A percentile compares a stretch with the other conserved stretches of the same genome.
Evolutionary conservation across 2,888 invertebrate species (phyloP).

Genomic region (Sinentomon sp.): DNA sequence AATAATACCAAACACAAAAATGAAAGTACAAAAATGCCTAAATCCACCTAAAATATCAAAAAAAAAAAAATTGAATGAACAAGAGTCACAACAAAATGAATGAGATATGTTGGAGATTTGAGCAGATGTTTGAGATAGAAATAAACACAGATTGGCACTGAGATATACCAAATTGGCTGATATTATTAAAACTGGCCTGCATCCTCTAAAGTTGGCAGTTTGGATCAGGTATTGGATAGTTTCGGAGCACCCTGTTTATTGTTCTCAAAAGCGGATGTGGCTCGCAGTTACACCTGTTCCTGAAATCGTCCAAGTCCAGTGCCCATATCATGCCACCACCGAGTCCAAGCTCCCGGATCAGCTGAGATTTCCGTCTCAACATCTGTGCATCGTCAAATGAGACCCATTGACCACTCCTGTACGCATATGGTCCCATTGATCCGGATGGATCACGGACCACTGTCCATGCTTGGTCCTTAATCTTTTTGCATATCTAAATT

Average conservation of each 20-base stretch:
- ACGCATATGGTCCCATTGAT: conserved; percentile 66
- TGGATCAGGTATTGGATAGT: conserved; percentile 34
- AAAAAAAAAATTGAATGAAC: no score
- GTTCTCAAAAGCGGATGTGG: conserved; percentile 47
- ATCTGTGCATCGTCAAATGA: conserved; percentile 68
- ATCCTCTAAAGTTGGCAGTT: no score
- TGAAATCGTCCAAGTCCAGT: conserved; percentile 19
- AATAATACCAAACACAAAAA: no score
- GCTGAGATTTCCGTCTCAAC: conserved; percentile 36
- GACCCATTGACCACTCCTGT: conserved; percentile 63
- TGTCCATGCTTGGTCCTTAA: conserved; percentile 43
- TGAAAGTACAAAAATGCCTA: no score
- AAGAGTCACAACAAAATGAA: no score
- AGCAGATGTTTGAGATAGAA: no score
- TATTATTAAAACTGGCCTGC: no score
- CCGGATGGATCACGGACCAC: conserved; percentile 47
- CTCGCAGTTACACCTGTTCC: conserved; percentile 50
- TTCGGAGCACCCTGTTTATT: conserved; percentile 48
- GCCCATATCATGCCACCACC: conserved; percentile 21
- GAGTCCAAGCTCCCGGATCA: conserved; percentile 18
- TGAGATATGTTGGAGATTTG: no score
- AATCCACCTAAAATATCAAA: no score
- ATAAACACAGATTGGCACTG: no score
- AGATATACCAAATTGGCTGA: no score
- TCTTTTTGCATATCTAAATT: conserved; percentile 48